Conservation (phyloP, 2,113 vertebrate genomes). For the Perognathus longimembris region DNA sequence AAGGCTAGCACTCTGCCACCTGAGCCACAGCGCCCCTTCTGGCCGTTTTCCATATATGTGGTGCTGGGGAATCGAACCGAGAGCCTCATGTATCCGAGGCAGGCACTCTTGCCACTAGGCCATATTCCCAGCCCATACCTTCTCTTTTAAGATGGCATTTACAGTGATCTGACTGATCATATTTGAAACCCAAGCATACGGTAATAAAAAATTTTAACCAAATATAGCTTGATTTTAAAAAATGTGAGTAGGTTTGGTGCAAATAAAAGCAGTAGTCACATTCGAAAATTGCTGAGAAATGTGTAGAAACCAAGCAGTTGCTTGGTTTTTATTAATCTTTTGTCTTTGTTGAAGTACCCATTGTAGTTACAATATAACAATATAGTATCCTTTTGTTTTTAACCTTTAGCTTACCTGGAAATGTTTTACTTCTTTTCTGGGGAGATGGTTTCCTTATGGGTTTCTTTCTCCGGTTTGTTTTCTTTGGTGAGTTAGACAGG, state of each 20-base stretch:
- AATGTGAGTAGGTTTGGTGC: not conserved
- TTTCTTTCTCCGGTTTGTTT: constrained; percentile 34
- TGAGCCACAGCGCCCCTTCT: too few relatives aligned
- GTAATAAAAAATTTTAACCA: not conserved
- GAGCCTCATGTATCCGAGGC: too few relatives aligned
- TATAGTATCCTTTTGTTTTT: not conserved
- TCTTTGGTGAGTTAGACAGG: constrained; percentile 13
- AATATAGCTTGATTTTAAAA: constrained; percentile 45
- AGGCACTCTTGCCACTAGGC: too few relatives aligned
- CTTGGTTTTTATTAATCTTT: not conserved
- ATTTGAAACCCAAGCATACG: constrained; percentile 19
- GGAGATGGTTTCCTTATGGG: not conserved
- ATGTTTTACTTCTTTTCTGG: not conserved
- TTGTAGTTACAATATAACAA: not conserved
- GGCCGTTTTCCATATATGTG: too few relatives aligned
- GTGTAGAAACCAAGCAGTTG: not conserved
- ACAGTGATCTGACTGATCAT: not conserved
- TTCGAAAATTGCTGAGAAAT: not conserved
- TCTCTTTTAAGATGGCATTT: constrained; percentile 17
- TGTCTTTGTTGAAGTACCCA: not conserved
- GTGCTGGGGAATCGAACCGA: too few relatives aligned
- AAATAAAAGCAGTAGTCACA: not conserved
- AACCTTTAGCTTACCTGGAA: not conserved
- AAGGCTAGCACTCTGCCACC: too few relatives aligned
- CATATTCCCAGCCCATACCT: too few relatives aligned